Evolutionary conservation across 2,797 vertebrate genomes (phyloP).

Genomic region (Girardinus metallicus): DNA sequence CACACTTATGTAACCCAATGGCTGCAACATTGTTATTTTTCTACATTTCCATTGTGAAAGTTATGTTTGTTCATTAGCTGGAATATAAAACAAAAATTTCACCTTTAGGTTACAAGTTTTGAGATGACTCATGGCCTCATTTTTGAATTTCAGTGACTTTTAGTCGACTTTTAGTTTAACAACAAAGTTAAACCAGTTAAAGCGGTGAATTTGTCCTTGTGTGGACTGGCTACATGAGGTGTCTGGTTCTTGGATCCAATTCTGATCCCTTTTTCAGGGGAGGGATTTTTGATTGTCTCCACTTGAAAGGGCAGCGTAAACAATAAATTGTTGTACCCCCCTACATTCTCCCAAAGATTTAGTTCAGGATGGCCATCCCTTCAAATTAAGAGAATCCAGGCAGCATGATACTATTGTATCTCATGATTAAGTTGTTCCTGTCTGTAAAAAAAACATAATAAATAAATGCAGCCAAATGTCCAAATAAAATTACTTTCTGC

Average conservation of each 20-base stretch:
- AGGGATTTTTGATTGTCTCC: neutral
- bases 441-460: no score
- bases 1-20: neutral
- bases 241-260: neutral
- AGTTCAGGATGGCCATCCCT: neutral
- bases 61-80: neutral
- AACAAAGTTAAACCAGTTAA: no score
- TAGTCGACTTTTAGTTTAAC: no score
- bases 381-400: neutral
- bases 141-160: neutral
- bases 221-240: neutral
- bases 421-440: neutral
- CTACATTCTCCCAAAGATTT: neutral
- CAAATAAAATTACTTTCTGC: neutral
- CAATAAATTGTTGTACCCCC: neutral
- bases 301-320: neutral
- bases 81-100: neutral
- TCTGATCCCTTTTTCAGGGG: neutral
- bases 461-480: neutral
- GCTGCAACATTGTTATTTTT: neutral
- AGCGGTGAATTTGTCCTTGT: neutral
- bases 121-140: neutral
- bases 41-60: neutral
- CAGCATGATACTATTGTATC: neutral
- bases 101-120: neutral